Percentiles rank a stretch among this genome's conserved stretches.
These are phyloP conservation scores for Tachina grossa DNA, from an alignment of 2,888 invertebrate species.

Conservation along the genomic window DNA sequence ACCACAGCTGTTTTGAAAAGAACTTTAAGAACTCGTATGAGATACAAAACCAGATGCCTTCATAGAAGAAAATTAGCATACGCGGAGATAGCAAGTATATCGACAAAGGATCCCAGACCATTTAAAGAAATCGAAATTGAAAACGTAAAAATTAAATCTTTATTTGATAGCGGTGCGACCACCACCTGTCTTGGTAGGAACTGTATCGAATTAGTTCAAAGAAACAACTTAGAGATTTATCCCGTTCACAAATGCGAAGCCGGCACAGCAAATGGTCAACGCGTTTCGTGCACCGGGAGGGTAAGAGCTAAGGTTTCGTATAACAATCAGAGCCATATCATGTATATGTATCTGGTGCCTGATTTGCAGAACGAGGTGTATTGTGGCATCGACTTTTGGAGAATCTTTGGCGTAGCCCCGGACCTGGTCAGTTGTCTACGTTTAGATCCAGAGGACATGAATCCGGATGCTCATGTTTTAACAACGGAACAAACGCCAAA, in stretches of 20 bases:
- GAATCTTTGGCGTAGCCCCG: constrained; percentile 18
- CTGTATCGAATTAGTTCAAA: constrained; percentile 2
- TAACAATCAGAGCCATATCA: not conserved
- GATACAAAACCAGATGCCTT: too few species aligned
- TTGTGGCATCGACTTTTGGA: constrained; percentile 41
- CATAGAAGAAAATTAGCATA: too few species aligned
- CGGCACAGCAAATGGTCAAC: constrained; percentile 10
- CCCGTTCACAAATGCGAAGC: constrained; percentile 12
- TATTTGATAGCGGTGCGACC: constrained; percentile 38
- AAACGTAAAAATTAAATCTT: not conserved
- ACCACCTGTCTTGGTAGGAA: constrained; percentile 20
- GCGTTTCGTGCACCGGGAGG: constrained; percentile 8
- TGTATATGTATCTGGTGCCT: constrained; percentile 30
- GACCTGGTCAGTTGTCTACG: constrained; percentile 19
- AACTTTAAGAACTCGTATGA: too few species aligned
- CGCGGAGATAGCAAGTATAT: too few species aligned
- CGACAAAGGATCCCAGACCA: constrained; percentile 18
- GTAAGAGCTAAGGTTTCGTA: constrained; percentile 9
- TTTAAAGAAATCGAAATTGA: constrained; percentile 17
- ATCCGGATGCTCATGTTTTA: constrained; percentile 4
- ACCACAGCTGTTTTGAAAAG: too few species aligned
- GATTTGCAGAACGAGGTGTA: constrained; percentile 36
- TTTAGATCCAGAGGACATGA: not conserved
- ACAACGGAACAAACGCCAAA: not conserved
- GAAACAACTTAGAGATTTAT: constrained; percentile 1